Conservation (phyloP, 2,888 invertebrate genomes). For the Acronicta psi region DNA sequence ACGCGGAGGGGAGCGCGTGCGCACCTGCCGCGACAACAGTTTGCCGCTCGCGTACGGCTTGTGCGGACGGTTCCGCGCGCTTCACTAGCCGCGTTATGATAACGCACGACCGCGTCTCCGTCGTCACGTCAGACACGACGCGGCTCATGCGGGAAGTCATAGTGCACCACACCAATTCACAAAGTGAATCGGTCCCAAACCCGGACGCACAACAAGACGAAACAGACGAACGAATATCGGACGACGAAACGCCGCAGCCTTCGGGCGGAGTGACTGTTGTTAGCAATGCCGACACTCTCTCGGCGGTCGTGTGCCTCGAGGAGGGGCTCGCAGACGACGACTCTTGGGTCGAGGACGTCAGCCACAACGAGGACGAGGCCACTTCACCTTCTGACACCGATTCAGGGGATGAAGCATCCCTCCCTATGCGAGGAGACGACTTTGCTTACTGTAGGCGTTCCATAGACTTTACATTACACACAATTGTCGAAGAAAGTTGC, state of each 20-base stretch:
- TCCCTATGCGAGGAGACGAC: constrained; percentile 94
- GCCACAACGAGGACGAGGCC: constrained; percentile 93
- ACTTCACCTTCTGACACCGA: constrained; percentile 92
- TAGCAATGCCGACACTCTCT: constrained; percentile 92
- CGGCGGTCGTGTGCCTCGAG: constrained; percentile 93
- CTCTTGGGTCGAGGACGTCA: constrained; percentile 97
- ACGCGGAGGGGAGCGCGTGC: constrained; percentile 84
- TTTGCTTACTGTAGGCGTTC: constrained; percentile 94
- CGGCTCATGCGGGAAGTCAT: constrained; percentile 91
- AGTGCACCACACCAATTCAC: constrained; percentile 91
- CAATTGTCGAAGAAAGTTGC: constrained; percentile 97
- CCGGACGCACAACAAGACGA: constrained; percentile 74
- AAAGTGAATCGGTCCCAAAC: constrained; percentile 80
- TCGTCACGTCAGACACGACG: constrained; percentile 93
- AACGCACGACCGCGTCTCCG: constrained; percentile 94
- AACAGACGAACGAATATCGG: constrained; percentile 80
- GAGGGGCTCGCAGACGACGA: constrained; percentile 97
- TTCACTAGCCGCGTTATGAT: constrained; percentile 97
- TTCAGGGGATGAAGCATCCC: constrained; percentile 91
- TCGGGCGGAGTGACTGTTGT: constrained; percentile 91
- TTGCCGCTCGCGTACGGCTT: constrained; percentile 88
- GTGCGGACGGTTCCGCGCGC: constrained; percentile 90
- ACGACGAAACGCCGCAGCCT: constrained; percentile 83
- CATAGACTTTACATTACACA: constrained; percentile 96
- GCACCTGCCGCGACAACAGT: constrained; percentile 86